Base-by-base conservation (phyloP, 2,113 vertebrate genomes). In the Oophaga pumilio region DNA sequence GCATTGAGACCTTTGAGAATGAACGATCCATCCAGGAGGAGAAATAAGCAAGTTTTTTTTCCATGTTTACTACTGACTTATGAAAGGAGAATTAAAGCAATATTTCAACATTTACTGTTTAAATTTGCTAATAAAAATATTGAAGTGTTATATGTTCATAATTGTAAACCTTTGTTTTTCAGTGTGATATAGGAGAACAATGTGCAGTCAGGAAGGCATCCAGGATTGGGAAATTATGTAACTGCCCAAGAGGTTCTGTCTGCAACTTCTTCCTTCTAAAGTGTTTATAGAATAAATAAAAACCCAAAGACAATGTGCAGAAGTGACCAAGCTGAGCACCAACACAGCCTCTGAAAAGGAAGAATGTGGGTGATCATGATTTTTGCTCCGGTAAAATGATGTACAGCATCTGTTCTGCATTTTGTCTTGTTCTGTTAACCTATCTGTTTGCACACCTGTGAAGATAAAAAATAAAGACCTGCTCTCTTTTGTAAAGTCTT, bases 241-340 rank as follows among this genome's bases (percentile, higher is more conserved):
- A 95, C 92, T 96, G 94, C 89, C 94, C 94, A 13, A 92, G 93
- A 7, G 88, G 89, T 90, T 90, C 93, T 18, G 90, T 92, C 79
- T 94, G 95, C 86, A 94, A 94, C 92, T 95, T 95, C 88, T 96
- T 95, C 88, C 93, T 96, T 90, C 90, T 95, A 26, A 95, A 96
- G 91, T 95, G 95, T 90, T 94, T 96, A 92, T 95, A 93, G 93
- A 92, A 20, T 22, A 43, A 85, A 59, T 59, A 13, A 10, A 77
- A 5, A 62, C 4, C 62, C 11, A 56, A 85, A 81, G 15, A 0
- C 49, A n/a, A 68, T 12, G 57, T 66, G 71, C 57, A 22, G 69
- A 76, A 76, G 69, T 24, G 28, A 64, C 57, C 28, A 10, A 28
- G 86, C 69, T 82, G 33, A 82, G 56, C 69, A 82, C 22, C 69